Evolutionary conservation across 2,888 invertebrate species (phyloP).

Genomic region (Seira musarum): DNA sequence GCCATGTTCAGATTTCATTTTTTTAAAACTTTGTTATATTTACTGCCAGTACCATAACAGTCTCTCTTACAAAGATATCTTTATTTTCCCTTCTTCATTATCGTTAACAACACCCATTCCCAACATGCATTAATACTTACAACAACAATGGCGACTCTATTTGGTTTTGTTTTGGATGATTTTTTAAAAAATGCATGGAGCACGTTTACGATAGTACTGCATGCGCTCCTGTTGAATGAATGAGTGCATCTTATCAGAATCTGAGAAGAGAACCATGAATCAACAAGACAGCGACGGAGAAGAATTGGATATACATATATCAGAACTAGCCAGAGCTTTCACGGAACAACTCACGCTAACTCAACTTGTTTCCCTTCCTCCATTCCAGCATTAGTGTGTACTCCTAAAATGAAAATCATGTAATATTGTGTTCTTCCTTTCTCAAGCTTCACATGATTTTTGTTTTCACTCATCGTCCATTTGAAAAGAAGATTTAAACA

Average conservation of each 20-base stretch:
- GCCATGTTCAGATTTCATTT: not conserved
- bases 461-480: not conserved
- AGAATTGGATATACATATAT: not conserved
- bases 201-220: no score
- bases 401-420: constrained; percentile 5
- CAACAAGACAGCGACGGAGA: not conserved
- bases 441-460: not conserved
- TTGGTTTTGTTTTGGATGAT: no score
- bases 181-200: not conserved
- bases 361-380: not conserved
- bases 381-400: not conserved
- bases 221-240: not conserved
- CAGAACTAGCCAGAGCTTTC: not conserved
- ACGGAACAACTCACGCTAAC: no score
- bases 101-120: not conserved
- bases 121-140: not conserved
- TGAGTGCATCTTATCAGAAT: constrained; percentile 1
- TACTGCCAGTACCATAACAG: not conserved
- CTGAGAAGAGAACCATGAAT: not conserved
- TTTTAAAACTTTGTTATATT: not conserved
- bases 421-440: not conserved
- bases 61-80: not conserved
- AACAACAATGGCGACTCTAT: no score
- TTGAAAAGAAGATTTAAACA: not conserved
- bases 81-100: not conserved